A percentile compares a stretch with the other conserved stretches of the same genome.
phyloP scores from a whole-genome alignment of 2,113 vertebrate species.

The Dipodomys merriami region DNA sequence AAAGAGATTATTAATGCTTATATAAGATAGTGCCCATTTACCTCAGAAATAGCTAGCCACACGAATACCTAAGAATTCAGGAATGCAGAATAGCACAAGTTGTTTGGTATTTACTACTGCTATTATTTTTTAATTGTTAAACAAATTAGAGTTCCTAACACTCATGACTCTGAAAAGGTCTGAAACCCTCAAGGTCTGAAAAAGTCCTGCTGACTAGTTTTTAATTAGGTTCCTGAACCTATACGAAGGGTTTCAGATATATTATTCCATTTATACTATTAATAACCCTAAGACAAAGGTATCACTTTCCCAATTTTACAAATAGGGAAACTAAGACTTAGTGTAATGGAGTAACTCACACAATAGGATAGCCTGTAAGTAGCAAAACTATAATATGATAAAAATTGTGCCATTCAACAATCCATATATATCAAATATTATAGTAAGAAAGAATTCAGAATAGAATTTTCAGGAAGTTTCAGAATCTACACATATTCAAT shows the following conservation, averaged over 20 bases:
- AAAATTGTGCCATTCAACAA: background rate
- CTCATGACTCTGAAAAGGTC: too few relatives aligned
- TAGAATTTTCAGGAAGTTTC: background rate
- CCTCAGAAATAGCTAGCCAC: background rate
- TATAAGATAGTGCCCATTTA: background rate
- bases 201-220: background rate
- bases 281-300: background rate
- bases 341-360: background rate
- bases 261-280: background rate
- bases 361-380: background rate
- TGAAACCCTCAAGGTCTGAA: background rate
- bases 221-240: background rate
- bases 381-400: background rate
- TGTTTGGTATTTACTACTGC: background rate
- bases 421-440: background rate
- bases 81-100: background rate
- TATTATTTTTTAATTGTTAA: constrained; percentile 14
- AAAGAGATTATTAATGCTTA: background rate
- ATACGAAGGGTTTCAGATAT: background rate
- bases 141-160: background rate
- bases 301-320: constrained; percentile 11
- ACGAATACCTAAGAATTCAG: constrained; percentile 25
- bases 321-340: background rate
- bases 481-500: background rate
- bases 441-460: background rate